Evolutionary conservation across 2,888 invertebrate species (phyloP), one percentile per base, ranked within the genome.

Genomic region (Euzetes globulus): DNA sequence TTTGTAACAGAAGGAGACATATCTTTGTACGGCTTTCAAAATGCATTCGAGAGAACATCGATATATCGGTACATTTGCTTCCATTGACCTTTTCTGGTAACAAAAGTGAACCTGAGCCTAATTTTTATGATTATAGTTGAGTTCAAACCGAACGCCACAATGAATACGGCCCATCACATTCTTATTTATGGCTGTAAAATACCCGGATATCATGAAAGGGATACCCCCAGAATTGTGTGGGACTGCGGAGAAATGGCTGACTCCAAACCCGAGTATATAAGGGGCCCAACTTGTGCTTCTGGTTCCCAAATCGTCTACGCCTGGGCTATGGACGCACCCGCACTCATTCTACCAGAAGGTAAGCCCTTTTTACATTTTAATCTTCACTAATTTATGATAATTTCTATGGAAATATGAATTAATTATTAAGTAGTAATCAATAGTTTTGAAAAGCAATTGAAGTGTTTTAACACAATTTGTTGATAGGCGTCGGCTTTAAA

Each of bases 111-210:
- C 5, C 41, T 41, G 41, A 5, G 7, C 5, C 15, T 17, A 17
- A 47, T 47, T 47, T 47, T 47, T 15, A 13, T 47, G 13, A 47
- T 13, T 47, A 47, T n/a, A 91, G 93, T 92, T 80, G 94, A 92
- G 63, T 98, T 94, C 83, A 88, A 91, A 82, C 94, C 96, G 1
- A 92, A 94, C 81, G 92, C 94, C 1, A 89, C 91, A 15, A 92
- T 91, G 90, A 87, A 90, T 81, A 91, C 90, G 5, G 92, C 93
- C 13, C 96, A 96, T 85, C 96, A 96, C 83, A 94, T 96, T 88
- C 84, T 96, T 71, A 83, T 96, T 0, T 96, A 94, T 81, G 95
- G 95, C 17, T 96, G 96, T 81, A 86, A 88, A 2, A 87, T 87
- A 75, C 94, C 92, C 0, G 92, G 92, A 1, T 90, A 71, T 92